Conservation (phyloP, 2,797 vertebrate genomes). For the Pseudotriccus pelzelni region DNA sequence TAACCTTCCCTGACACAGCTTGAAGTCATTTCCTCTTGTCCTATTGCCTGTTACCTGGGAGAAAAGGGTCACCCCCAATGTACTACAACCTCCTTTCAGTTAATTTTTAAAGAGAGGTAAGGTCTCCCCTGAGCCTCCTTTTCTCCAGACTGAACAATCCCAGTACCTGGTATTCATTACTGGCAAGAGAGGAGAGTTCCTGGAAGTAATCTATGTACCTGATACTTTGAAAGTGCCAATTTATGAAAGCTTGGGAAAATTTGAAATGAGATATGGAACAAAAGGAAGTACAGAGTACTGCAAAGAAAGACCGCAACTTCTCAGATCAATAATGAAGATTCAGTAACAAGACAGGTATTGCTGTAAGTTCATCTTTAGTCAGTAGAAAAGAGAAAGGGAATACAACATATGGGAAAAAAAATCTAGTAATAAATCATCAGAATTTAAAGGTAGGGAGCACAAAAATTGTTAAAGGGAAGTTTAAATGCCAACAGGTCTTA, state of each 20-base stretch:
- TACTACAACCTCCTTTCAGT: not conserved
- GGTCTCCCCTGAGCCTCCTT: not conserved
- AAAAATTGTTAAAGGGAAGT: not conserved
- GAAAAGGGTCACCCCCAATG: not conserved
- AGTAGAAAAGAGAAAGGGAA: not conserved
- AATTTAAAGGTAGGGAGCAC: not conserved
- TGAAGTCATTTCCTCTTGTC: not conserved
- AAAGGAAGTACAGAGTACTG: not conserved
- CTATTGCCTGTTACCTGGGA: rapidly evolving
- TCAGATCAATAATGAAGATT: not conserved
- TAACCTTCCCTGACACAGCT: not conserved
- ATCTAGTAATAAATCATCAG: not conserved
- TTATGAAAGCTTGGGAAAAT: not conserved
- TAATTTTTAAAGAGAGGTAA: rapidly evolving
- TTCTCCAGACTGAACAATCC: not conserved
- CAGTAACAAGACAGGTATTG: not conserved
- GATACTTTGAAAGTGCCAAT: not conserved
- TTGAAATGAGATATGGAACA: not conserved
- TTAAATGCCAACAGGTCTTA: not conserved
- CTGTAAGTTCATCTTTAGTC: not conserved
- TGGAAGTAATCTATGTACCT: not conserved
- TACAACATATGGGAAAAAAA: not conserved
- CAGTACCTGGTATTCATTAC: not conserved
- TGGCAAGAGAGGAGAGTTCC: not conserved
- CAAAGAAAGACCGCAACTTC: not conserved